phyloP scores from a whole-genome alignment of 2,113 vertebrate genomes.

The Tetrao urogallus region DNA sequence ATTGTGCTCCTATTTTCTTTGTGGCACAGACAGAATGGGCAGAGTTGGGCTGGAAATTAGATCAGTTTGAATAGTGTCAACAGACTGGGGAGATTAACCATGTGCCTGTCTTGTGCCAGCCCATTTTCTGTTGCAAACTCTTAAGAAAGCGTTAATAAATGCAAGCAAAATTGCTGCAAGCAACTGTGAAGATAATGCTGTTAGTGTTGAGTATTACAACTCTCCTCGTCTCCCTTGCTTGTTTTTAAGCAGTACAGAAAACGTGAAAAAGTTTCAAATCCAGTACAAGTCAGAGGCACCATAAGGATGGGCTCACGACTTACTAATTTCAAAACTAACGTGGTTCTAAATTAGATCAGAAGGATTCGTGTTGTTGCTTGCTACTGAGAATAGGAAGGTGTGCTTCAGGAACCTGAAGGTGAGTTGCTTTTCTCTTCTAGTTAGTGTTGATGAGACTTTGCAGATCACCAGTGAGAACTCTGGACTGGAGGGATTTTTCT shows the following conservation, averaged over 20 bases:
- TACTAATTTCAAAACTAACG: neutral
- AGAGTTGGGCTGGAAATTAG: neutral
- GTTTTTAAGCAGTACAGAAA: neutral
- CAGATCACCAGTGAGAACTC: neutral
- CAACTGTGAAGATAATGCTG: neutral
- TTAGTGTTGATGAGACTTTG: neutral
- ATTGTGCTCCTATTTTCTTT: neutral
- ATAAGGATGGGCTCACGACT: neutral
- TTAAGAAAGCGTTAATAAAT: neutral
- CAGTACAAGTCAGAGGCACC: neutral
- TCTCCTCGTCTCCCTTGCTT: neutral
- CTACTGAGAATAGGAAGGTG: neutral
- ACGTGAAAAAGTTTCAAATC: neutral
- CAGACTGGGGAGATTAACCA: neutral
- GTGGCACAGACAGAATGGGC: neutral
- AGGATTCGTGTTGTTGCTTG: neutral
- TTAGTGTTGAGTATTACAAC: neutral
- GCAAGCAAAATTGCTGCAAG: neutral
- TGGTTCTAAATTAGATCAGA: neutral
- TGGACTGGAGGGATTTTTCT: neutral
- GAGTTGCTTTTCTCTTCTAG: neutral
- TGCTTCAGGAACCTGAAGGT: neutral
- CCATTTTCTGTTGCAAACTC: neutral
- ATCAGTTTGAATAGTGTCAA: neutral
- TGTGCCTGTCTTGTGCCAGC: fast-evolving